Evolutionary conservation across 2,888 invertebrate species (phyloP), one percentile per base, ranked within the genome.

Genomic region (Trachelus stipa): DNA sequence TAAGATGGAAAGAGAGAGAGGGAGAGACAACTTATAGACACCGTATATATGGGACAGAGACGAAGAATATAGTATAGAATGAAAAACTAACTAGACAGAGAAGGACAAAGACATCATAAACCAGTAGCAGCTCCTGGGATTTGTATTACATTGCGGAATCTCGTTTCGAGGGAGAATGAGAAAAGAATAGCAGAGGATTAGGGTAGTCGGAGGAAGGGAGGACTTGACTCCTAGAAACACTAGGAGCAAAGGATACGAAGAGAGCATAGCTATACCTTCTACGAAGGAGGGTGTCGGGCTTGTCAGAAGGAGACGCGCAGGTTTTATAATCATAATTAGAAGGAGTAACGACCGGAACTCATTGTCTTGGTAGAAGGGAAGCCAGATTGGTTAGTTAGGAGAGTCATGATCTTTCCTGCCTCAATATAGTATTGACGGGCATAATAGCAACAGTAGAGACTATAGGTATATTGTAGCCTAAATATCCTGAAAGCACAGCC

Each of bases 271-370:
- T 56, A 23, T 56, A 23, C 9, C 23, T 56, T 23, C 6, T 9
- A 23, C 23, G 9, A 23, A 56, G 9, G 56, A 15, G 56, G 56
- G 56, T 56, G 56, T 56, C 23, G 56, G 56, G 56, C 9, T 56
- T 56, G 23, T 23, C 56, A 23, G 56, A 56, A 23, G 56, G 71
- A 71, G 33, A 34, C 31, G 31, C 6, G 31, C 15, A 31, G 33
- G 71, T 71, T 71, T 77, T 74, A 80, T 77, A 75, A 74, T 56
- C 74, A 81, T 81, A 82, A 85, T 86, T 78, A 79, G 82, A 76
- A 79, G 75, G 77, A 80, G 82, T 86, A 85, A 84, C 81, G 83
- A 80, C 81, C 77, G 69, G 74, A 79, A 79, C 79, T 79, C 77
- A 81, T 75, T 79, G 79, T 73, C 69, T 73, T 73, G 71, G 33